phyloP scores from a whole-genome alignment of 2,888 invertebrate species.

The Andricus curvator region DNA sequence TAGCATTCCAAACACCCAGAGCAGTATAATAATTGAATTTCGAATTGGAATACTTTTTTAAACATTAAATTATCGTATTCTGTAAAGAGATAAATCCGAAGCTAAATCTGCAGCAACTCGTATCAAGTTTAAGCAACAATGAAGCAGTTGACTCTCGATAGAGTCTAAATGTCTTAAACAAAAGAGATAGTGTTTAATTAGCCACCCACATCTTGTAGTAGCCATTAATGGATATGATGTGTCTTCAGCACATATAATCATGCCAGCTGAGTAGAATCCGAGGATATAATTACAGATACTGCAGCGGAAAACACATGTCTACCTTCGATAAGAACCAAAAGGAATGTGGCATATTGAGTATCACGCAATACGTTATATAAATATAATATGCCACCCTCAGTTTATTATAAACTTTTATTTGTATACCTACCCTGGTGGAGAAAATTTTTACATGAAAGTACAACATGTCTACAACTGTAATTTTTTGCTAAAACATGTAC shows the following conservation, averaged over 20 bases:
- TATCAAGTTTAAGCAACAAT: constrained; percentile 12
- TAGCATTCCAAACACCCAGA: too few species aligned
- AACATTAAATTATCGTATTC: background rate
- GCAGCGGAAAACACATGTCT: constrained; percentile 26
- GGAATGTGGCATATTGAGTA: constrained; percentile 25
- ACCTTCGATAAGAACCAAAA: constrained; percentile 8
- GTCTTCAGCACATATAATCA: constrained; percentile 23
- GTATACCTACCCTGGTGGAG: too few species aligned
- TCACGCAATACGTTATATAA: constrained; percentile 6
- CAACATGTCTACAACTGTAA: too few species aligned
- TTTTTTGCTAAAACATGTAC: too few species aligned
- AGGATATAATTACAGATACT: constrained; percentile 18
- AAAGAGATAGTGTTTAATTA: constrained; percentile 27
- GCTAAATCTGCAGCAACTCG: background rate
- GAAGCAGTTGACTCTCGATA: constrained; percentile 24
- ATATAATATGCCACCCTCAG: background rate
- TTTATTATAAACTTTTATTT: background rate
- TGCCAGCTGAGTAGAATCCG: constrained; percentile 16
- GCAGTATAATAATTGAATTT: too few species aligned
- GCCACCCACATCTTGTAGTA: constrained; percentile 34
- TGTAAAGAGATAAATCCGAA: background rate
- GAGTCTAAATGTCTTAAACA: constrained; percentile 21
- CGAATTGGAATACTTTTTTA: too few species aligned
- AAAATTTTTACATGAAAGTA: too few species aligned
- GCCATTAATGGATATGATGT: constrained; percentile 31